Evolutionary conservation across 1,140 invertebrate species (phyloP).

Genomic region (Drosophila sulfurigaster): DNA sequence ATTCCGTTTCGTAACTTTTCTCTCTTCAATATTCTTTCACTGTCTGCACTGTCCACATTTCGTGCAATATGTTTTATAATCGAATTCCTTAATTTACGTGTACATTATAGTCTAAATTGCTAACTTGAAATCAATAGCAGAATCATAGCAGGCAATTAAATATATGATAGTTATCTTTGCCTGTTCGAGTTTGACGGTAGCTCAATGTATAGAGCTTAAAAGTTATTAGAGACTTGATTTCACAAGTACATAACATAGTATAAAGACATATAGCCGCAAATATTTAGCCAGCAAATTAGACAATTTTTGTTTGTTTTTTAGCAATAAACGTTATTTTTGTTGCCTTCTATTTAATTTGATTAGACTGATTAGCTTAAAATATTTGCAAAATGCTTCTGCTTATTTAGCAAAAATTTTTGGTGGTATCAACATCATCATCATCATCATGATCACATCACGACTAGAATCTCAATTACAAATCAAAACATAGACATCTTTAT

Average conservation of each 20-base stretch:
- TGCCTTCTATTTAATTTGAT: conserved; percentile 67
- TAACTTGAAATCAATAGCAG: not conserved
- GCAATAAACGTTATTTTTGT: conserved; percentile 46
- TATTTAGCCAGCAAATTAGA: conserved; percentile 66
- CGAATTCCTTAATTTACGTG: conserved; percentile 2
- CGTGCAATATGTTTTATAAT: conserved; percentile 37
- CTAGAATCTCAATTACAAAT: conserved; percentile 45
- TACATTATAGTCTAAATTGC: not conserved
- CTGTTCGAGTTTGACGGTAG: conserved; percentile 11
- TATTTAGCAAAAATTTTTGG: conserved; percentile 43
- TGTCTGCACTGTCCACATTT: conserved; percentile 15
- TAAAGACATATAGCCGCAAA: conserved; percentile 62
- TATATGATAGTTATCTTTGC: not conserved
- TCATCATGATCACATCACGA: conserved; percentile 26
- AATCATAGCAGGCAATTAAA: not conserved
- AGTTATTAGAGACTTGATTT: conserved; percentile 13
- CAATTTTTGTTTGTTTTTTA: conserved; percentile 54
- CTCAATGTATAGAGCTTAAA: conserved; percentile 30
- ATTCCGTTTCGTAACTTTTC: conserved; percentile 25
- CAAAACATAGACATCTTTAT: conserved; percentile 20
- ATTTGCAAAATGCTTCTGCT: conserved; percentile 53
- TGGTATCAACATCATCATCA: conserved; percentile 26
- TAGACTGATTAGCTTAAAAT: conserved; percentile 80
- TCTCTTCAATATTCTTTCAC: not conserved
- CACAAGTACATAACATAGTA: conserved; percentile 40